Evolutionary conservation across 2,113 vertebrate genomes (phyloP), one percentile per base, ranked within the genome.

Genomic region (Lipophrys pholis): DNA sequence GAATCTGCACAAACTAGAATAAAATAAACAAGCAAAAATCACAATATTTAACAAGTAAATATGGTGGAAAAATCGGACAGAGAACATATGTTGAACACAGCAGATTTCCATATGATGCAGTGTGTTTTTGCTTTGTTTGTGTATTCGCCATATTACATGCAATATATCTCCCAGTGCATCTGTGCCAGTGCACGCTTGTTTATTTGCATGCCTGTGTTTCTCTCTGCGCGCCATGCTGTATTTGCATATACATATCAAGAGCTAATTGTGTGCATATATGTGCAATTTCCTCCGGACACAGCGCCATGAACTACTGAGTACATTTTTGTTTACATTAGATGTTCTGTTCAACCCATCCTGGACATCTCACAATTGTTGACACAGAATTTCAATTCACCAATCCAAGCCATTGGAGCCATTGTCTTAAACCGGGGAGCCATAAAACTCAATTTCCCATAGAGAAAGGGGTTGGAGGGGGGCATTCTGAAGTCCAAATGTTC

Each of bases 401-500:
- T 30, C 21, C 21, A 30, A 30, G 21, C 4, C 21, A 59, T 45
- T 61, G 46, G 54, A 81, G 70, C 73, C 57, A 81, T 87, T 89
- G 82, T 88, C 51, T 84, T 71, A 80, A 83, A 82, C 65, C 66
- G 76, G 54, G 58, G 63, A 48, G 69, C 60, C 73, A 79, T 90
- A 83, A 92, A 93, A 90, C 86, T 72, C 81, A 86, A 87, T 89
- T 90, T 90, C 88, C 85, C 81, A 83, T 83, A 83, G 73, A 88
- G 75, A 71, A 42, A 61, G 75, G 67, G 41, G 52, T 39, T 43
- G 50, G 36, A 60, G 41, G 30, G 62, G 70, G 57, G 40, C 60
- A 63, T 88, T 91, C 84, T 84, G 78, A 89, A 83, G 86, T 87
- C 92, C 77, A 89, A 91, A 90, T 87, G 88, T 89, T 92, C 90